Base-by-base conservation (phyloP, 2,888 invertebrate species). In the Physocephala rufipes region DNA sequence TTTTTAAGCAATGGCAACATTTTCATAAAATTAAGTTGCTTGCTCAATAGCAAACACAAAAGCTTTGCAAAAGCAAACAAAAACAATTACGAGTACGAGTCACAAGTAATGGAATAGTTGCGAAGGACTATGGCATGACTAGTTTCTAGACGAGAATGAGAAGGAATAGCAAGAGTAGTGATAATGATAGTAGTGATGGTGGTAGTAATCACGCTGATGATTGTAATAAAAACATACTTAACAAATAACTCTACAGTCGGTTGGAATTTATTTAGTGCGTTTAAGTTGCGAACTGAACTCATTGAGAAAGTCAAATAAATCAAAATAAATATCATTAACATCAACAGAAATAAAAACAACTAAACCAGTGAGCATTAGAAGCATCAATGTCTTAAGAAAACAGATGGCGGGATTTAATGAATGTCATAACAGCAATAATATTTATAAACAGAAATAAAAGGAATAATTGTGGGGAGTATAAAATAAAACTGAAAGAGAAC, bases 11-110 rank as follows among this genome's bases (percentile, higher is more conserved):
- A 53, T 55, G 45, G 81, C 80, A 80, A 81, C 77, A 79, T 79
- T 80, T 80, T 81, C 81, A 81, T 81, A 80, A 81, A 79, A 81
- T 79, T 80, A 78, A 80, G 78, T 78, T 78, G 76, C 77, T 58
- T 58, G 26, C 58, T 58, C 58, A 58, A 74, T 77, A 76, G 61
- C 67, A 59, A 19, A 26, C 15, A 21, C 45, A 63, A 63, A 47
- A 63, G 28, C 75, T 76, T 77, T 19, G 24, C 45, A 63, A 63
- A 47, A 63, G 28, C 75, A 77, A 77, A 71, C 58, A 30, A 30
- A 24, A 49, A 30, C 47, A 67, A 68, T 30, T 7, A 67, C n/a
- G 24, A 58, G 36, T 58, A 36, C 30, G 62, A 47, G 30, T 7
- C 26, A 36, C 15, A 45, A 15, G 43, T 15, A 61, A 51, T 55